Evolutionary conservation across 2,888 invertebrate genomes (phyloP), one percentile per base, ranked within the genome.

Genomic region (Tiliacea aurago): DNA sequence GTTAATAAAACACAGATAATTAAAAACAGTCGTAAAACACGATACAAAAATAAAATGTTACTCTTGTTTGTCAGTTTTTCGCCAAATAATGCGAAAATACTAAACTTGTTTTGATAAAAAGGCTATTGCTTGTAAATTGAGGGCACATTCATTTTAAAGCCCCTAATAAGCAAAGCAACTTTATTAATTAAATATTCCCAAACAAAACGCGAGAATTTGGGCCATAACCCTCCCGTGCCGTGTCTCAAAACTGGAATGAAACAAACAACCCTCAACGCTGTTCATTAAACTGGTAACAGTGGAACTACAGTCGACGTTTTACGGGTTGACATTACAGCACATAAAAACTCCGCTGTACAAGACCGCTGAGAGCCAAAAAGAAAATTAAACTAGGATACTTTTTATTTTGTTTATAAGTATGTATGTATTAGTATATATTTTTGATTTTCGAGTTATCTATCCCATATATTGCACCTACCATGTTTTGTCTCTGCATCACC

Each of bases 171-270:
- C 61, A 70, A 65, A 51, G 53, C 76, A 82, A 82, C 81, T 80
- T 82, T 80, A 80, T 80, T 82, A 82, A 82, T 82, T 82, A 84
- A 82, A 82, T 82, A 84, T 76, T 67, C 68, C 47, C 33, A 84
- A 80, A 84, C 84, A 76, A 72, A 81, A 82, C 72, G 73, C 80
- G 73, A 63, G 76, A 73, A 84, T 84, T 76, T 23, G 33, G 63
- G 67, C 49, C 51, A 76, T 80, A 84, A 84, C 73, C 80, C 84
- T 63, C 67, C 71, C 62, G 68, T 61, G 49, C 80, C 63, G 68
- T 66, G 37, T 66, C 69, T 76, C 67, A 66, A 67, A 69, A 83
- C 73, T 70, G 67, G 33, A 75, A 83, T 83, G 79, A 56, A 70
- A 81, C 83, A 82, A 80, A 80, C 74, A 82, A 82, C 80, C 79